Base-by-base conservation (phyloP, 2,797 vertebrate species). In the Muscicapa comitata region DNA sequence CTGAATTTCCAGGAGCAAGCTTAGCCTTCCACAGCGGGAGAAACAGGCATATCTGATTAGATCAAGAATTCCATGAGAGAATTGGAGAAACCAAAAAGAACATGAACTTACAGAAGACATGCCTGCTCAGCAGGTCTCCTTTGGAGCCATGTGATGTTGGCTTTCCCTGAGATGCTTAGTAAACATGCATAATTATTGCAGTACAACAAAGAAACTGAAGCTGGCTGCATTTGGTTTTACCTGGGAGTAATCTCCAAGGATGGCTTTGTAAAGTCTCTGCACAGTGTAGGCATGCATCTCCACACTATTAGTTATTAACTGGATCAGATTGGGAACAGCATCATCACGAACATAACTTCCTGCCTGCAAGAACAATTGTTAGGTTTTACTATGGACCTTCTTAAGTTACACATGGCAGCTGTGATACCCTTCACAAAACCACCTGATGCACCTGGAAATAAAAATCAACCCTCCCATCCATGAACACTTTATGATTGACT, bases 221-320 rank as follows among this genome's bases (percentile, higher is more conserved):
- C 35, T 20, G 3, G 17, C 23, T 3, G 2, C 5, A 1, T 70
- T 58, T 50, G 74, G 29, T 63, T 95, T 94, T 96, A 99, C 99
- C 98, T 99, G 99, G 55, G 99, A 99, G 93, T 99, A 99, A 97
- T 99, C 99, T 92, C 99, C 99, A 96, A 99, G 98, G 94, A 99
- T 98, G 45, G 99, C 99, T 98, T 99, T 99, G 98, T 99, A 99
- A 86, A 99, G 99, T 97, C 99, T 99, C 98, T 99, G 99, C 58
- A 99, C 99, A 76, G 99, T 99, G 95, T 99, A 99, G 77, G 99
- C 99, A 78, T 99, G 99, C 99, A 99, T 99, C 97, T 99, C 99
- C 90, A 99, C 98, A 43, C 99, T 99, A 96, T 99, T 99, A 33
- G 99, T 99, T 98, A 99, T 99, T 91, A 99, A 98, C 97, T 99